phyloP scores from a whole-genome alignment of 2,113 vertebrate species.

The Perognathus longimembris region DNA sequence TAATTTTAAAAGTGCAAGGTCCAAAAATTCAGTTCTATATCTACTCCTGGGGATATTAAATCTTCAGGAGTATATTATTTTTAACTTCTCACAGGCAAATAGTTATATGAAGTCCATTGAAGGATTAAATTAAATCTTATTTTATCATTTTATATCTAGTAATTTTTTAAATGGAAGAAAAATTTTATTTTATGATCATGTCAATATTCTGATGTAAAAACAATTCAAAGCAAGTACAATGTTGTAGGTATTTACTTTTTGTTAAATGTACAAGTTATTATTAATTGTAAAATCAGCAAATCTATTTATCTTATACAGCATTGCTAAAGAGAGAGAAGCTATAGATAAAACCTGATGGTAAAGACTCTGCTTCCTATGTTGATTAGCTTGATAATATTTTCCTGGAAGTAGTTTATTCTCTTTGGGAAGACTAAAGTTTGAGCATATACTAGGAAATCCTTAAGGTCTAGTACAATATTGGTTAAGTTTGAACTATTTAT shows the following conservation, averaged over 20 bases:
- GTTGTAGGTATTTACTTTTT: neutral
- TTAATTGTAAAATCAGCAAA: neutral
- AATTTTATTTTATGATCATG: neutral
- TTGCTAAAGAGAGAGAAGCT: neutral
- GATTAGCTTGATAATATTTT: neutral
- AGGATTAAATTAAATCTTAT: constrained; percentile 25
- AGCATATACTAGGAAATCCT: neutral
- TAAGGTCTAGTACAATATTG: neutral
- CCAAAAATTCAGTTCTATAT: constrained; percentile 13
- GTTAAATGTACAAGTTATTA: neutral
- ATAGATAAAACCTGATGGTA: neutral
- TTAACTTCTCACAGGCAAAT: constrained; percentile 5
- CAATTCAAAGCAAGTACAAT: neutral
- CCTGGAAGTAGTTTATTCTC: neutral
- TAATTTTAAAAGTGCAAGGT: constrained; percentile 19
- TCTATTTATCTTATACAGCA: neutral
- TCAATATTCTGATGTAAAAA: neutral
- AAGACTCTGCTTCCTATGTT: neutral
- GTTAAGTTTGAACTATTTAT: constrained; percentile 1
- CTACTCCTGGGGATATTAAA: neutral
- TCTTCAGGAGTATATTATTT: constrained; percentile 52
- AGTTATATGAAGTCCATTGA: constrained; percentile 24
- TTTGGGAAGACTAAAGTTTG: neutral
- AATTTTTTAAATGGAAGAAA: constrained; percentile 21
- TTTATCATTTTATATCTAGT: neutral